Evolutionary conservation across 2,113 vertebrate genomes (phyloP).

Genomic region (Oreocharis arfaki): DNA sequence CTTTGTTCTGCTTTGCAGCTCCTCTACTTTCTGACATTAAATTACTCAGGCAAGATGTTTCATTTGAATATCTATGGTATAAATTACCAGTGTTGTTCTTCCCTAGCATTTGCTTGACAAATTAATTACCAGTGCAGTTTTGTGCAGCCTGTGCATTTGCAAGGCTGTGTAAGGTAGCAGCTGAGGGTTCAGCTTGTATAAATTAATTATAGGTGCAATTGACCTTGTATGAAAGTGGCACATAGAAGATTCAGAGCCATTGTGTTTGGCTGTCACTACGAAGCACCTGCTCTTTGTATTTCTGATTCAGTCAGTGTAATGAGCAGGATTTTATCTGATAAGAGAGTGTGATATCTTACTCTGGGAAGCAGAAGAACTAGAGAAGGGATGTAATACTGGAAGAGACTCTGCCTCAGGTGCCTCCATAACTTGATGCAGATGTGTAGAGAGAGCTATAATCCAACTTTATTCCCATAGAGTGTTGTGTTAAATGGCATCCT

Average conservation of each 20-base stretch:
- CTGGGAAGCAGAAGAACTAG: not conserved
- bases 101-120: slow-evolving; percentile 41
- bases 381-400: not conserved
- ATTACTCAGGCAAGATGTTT: slow-evolving; percentile 15
- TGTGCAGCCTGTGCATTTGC: not conserved
- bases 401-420: not conserved
- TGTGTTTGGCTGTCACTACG: not conserved
- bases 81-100: slow-evolving; percentile 42
- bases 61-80: slow-evolving; percentile 41
- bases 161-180: not conserved
- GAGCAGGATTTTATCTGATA: not conserved
- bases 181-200: not conserved
- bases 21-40: not conserved
- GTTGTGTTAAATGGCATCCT: not conserved
- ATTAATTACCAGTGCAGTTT: slow-evolving; percentile 28
- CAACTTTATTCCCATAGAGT: not conserved
- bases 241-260: not conserved
- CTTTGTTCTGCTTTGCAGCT: not conserved
- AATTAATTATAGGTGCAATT: slow-evolving; percentile 33
- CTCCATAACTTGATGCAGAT: not conserved
- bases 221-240: not conserved
- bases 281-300: not conserved
- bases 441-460: not conserved
- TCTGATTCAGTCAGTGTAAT: not conserved
- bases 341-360: not conserved